Percentiles rank a stretch among this genome's conserved stretches.
Evolutionary conservation across 2,797 vertebrate species (phyloP).

Genomic region (Ctenosaura bakeri): DNA sequence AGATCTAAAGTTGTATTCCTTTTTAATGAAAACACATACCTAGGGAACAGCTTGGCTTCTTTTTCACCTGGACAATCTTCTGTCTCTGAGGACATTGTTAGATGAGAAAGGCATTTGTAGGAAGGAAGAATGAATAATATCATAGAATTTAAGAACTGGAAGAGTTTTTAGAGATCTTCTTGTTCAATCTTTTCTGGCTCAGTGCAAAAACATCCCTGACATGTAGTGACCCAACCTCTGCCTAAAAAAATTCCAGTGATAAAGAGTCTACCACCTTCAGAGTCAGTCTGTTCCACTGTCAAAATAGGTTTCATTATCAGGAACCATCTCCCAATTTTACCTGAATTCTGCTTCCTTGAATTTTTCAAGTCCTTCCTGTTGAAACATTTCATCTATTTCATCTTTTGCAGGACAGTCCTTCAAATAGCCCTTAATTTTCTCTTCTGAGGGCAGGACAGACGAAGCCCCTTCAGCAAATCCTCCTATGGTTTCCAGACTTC

Average conservation of each 20-base stretch:
- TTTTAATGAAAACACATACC: slow-evolving; percentile 50
- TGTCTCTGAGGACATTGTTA: background rate
- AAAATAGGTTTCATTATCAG: too few species aligned
- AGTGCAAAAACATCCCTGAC: background rate
- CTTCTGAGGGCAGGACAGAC: too few species aligned
- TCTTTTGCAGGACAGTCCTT: too few species aligned
- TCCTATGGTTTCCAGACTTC: too few species aligned
- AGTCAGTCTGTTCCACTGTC: too few species aligned
- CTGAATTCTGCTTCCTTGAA: too few species aligned
- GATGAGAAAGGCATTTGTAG: background rate
- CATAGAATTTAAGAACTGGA: background rate
- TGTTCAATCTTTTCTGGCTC: background rate
- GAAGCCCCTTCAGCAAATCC: too few species aligned
- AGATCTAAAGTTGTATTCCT: slow-evolving; percentile 30
- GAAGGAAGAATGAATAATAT: background rate
- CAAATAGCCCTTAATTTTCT: too few species aligned
- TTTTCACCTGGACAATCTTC: slow-evolving; percentile 2
- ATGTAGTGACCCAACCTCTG: background rate
- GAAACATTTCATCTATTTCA: too few species aligned
- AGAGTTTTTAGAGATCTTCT: background rate
- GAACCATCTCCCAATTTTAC: too few species aligned
- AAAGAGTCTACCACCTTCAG: too few species aligned
- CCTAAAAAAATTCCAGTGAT: background rate
- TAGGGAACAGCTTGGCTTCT: slow-evolving; percentile 28
- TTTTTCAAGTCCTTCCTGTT: too few species aligned